Evolutionary conservation across 2,888 invertebrate genomes (phyloP).

Genomic region (Doris montereyensis): DNA sequence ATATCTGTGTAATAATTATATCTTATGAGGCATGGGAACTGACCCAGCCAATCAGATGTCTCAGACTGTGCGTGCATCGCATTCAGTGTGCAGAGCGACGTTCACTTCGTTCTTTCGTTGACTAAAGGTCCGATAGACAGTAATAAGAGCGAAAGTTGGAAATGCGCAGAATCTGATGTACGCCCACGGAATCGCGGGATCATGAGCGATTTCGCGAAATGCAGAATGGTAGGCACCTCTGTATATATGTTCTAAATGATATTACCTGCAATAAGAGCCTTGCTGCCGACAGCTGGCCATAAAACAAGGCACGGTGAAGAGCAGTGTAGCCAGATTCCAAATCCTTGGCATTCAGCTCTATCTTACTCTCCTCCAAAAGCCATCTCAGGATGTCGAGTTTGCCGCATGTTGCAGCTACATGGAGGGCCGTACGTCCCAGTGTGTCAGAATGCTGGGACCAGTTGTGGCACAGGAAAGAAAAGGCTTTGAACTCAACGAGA

Average conservation of each 20-base stretch:
- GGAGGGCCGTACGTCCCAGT: slow-evolving; percentile 83
- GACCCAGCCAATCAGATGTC: too few species aligned
- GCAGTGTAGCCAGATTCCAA: slow-evolving; percentile 85
- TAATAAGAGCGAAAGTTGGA: too few species aligned
- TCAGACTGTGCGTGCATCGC: too few species aligned
- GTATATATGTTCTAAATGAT: neutral
- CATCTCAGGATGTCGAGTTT: slow-evolving; percentile 81
- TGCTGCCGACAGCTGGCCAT: slow-evolving; percentile 85
- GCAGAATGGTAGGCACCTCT: neutral
- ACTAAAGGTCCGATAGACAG: too few species aligned
- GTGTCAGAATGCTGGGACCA: slow-evolving; percentile 57
- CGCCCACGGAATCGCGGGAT: neutral
- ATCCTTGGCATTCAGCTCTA: slow-evolving; percentile 80
- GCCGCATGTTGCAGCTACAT: slow-evolving; percentile 85
- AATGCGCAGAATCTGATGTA: neutral
- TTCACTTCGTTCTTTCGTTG: too few species aligned
- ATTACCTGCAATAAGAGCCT: slow-evolving; percentile 79
- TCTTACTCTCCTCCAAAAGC: slow-evolving; percentile 79
- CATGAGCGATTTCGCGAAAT: neutral
- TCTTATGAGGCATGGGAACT: too few species aligned
- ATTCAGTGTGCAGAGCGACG: too few species aligned
- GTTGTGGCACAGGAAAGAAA: slow-evolving; percentile 65
- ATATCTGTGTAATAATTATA: neutral
- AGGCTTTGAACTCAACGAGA: slow-evolving; percentile 63
- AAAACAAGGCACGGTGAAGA: slow-evolving; percentile 85